Conservation (phyloP, 2,888 invertebrate species). For the Melinaea menophilus region DNA sequence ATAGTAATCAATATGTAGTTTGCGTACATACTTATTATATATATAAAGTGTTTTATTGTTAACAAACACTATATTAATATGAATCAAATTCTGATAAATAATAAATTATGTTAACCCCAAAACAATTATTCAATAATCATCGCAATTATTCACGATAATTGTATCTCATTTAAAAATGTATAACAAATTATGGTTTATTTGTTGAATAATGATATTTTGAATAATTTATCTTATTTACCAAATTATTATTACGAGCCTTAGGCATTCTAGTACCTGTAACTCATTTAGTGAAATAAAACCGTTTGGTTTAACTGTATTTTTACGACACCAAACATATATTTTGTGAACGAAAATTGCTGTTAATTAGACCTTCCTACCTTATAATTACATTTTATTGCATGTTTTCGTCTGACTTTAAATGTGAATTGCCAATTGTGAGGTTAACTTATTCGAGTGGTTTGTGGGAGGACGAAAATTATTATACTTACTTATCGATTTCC, state of each 20-base stretch:
- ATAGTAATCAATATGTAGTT: background rate
- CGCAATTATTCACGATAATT: no score
- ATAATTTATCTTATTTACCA: background rate
- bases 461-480: background rate
- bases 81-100: no score
- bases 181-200: no score
- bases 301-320: background rate
- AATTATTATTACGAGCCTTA: background rate
- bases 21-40: background rate
- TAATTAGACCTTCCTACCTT: background rate
- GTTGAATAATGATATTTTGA: no score
- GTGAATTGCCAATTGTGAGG: background rate
- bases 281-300: background rate
- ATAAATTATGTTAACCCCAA: no score
- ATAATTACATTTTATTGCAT: background rate
- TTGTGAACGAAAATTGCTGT: background rate
- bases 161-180: no score
- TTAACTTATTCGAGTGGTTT: background rate
- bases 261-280: background rate
- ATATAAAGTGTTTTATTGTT: no score
- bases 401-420: slow-evolving; percentile 3
- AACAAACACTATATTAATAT: no score
- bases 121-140: no score
- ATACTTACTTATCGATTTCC: background rate
- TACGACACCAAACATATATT: slow-evolving; percentile 2